These are phyloP conservation scores for Caenorhabditis parvicauda DNA, from an alignment of 2,888 invertebrate species.

Conservation along the genomic window DNA sequence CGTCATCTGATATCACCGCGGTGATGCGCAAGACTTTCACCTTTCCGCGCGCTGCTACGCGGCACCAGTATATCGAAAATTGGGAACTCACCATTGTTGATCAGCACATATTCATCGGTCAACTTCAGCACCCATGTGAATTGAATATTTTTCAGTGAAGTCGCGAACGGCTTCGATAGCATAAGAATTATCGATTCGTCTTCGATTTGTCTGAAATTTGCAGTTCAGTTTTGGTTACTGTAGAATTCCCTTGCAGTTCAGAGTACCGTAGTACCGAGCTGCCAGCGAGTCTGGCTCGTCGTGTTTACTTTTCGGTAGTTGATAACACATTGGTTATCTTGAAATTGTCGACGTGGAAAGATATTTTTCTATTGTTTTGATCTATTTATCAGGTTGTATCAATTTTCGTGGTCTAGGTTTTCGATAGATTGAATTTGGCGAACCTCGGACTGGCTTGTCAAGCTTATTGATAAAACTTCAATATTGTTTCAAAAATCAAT, in stretches of 20 bases:
- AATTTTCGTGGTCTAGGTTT: too few species aligned
- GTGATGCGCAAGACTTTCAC: neutral
- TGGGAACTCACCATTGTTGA: constrained; percentile 28
- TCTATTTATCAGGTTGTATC: too few species aligned
- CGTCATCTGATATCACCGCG: neutral
- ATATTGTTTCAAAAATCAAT: too few species aligned
- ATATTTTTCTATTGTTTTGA: too few species aligned
- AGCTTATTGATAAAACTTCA: too few species aligned
- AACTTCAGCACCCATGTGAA: constrained; percentile 59
- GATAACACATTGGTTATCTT: neutral
- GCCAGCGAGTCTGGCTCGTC: too few species aligned
- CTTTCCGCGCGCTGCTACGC: too few species aligned
- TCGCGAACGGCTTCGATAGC: constrained; percentile 59
- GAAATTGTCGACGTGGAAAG: neutral
- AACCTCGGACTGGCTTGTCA: too few species aligned
- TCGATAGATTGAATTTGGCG: too few species aligned
- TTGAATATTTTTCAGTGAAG: constrained; percentile 58
- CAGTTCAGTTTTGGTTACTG: neutral
- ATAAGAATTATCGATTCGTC: constrained; percentile 54
- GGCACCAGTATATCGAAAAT: neutral
- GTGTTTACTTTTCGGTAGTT: neutral
- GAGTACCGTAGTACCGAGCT: too few species aligned
- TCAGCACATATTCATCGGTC: constrained; percentile 40
- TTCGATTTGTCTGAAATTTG: constrained; percentile 47
- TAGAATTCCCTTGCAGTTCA: too few species aligned